A percentile compares a stretch with the other conserved stretches of the same genome.
Evolutionary conservation across 2,113 vertebrate species (phyloP).

Genomic region (Leptobrachium ailaonicum): DNA sequence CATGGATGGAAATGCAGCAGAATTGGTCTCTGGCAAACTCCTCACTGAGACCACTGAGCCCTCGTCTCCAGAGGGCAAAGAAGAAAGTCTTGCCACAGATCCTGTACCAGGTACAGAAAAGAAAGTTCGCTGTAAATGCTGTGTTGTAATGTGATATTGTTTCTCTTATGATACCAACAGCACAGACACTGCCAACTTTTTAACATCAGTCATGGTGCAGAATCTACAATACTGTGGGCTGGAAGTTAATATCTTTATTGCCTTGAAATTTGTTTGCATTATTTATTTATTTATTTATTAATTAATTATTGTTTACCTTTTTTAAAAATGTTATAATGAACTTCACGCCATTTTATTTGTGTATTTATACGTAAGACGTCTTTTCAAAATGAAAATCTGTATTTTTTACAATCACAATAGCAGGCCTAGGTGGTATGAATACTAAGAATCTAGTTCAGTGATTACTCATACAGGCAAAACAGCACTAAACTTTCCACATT

Average conservation of each 20-base stretch:
- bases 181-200: constrained; percentile 69
- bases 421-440: neutral
- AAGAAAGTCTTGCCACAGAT: constrained; percentile 85
- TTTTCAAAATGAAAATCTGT: neutral
- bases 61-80: constrained; percentile 88
- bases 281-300: neutral
- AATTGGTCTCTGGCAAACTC: constrained; percentile 88
- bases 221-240: constrained; percentile 82
- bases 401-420: neutral
- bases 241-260: constrained; percentile 76
- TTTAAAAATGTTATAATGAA: too few species aligned
- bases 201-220: constrained; percentile 85
- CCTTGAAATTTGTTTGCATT: constrained; percentile 69
- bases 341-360: too few species aligned
- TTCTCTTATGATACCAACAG: constrained; percentile 62
- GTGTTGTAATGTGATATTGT: constrained; percentile 94
- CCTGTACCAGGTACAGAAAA: constrained; percentile 96
- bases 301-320: too few species aligned
- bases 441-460: too few species aligned
- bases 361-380: too few species aligned
- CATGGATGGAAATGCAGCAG: constrained; percentile 89
- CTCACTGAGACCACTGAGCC: constrained; percentile 90
- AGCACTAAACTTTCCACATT: neutral
- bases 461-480: neutral
- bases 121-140: constrained; percentile 98